Percentiles rank a stretch among this genome's conserved stretches.
Conservation (phyloP, 1,140 invertebrate genomes). For the Solen grandis region DNA sequence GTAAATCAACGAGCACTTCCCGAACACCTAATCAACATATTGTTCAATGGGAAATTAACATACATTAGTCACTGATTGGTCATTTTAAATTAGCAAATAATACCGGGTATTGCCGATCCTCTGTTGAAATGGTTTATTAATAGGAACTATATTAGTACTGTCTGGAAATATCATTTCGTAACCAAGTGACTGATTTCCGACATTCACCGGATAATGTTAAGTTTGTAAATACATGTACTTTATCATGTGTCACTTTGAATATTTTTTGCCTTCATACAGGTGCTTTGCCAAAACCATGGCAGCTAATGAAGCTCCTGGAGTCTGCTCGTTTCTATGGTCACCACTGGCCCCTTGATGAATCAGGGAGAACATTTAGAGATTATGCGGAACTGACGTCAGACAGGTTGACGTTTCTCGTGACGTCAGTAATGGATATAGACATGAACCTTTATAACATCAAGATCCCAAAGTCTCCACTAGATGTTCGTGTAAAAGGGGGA, state of each 20-base stretch:
- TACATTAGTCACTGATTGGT: no score
- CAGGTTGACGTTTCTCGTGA: conserved; percentile 56
- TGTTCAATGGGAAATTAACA: no score
- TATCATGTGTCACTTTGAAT: background rate
- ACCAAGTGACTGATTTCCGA: no score
- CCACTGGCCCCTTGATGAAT: conserved; percentile 55
- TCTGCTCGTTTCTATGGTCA: conserved; percentile 58
- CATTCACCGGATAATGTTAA: background rate
- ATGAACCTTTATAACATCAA: conserved; percentile 5
- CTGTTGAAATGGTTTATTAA: no score
- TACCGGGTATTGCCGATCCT: no score
- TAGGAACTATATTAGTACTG: background rate
- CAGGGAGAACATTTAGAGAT: conserved; percentile 62
- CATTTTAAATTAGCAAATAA: no score
- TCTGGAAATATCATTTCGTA: background rate
- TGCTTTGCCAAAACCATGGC: conserved; percentile 62
- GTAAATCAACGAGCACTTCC: no score
- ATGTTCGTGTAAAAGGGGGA: conserved; percentile 20
- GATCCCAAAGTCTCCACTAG: conserved; percentile 16
- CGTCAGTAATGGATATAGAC: conserved; percentile 28
- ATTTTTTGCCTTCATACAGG: background rate
- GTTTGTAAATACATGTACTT: background rate
- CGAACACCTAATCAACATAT: no score
- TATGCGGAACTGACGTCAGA: conserved; percentile 59
- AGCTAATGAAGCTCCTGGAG: conserved; percentile 60